Conservation (phyloP, 1,140 invertebrate genomes). For the Drosophila aff. region DNA sequence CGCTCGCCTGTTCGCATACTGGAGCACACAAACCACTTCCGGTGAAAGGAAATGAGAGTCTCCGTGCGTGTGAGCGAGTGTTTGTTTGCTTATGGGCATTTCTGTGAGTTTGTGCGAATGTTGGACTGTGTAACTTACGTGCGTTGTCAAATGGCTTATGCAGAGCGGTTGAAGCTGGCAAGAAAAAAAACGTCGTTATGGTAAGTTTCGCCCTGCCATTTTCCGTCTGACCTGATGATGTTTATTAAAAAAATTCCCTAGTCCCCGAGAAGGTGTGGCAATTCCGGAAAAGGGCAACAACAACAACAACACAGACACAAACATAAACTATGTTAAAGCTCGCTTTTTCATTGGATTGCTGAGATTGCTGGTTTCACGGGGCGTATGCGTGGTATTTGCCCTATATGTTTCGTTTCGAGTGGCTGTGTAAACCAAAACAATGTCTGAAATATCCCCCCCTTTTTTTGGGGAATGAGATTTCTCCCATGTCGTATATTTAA, state of each 20-base stretch:
- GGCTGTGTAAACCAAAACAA: background rate
- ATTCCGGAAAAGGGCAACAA: conserved; percentile 4
- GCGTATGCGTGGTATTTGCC: conserved; percentile 7
- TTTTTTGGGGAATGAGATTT: background rate
- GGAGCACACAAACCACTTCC: conserved; percentile 33
- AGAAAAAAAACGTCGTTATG: conserved; percentile 13
- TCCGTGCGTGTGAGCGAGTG: conserved; percentile 34
- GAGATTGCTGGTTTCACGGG: conserved; percentile 5
- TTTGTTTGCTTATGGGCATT: conserved; percentile 12
- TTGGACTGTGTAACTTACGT: conserved; percentile 49
- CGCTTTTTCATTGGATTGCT: conserved; percentile 40
- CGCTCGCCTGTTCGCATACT: background rate
- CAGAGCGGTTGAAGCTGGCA: background rate
- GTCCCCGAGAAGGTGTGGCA: conserved; percentile 20
- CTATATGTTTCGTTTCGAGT: background rate
- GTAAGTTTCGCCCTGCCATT: conserved; percentile 1
- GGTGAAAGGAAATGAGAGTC: conserved; percentile 62
- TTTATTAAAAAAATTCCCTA: conserved; percentile 47
- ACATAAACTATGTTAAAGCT: conserved; percentile 10
- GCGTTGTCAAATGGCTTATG: conserved; percentile 45
- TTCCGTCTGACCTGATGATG: conserved; percentile 13
- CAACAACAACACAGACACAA: background rate
- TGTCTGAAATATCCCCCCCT: background rate
- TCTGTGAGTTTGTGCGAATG: conserved; percentile 10
- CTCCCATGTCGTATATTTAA: conserved; percentile 10